Percentiles rank a stretch among this genome's conserved stretches.
These are phyloP conservation scores for Pheosia gnoma DNA, from an alignment of 2,888 invertebrate species.

Conservation along the genomic window DNA sequence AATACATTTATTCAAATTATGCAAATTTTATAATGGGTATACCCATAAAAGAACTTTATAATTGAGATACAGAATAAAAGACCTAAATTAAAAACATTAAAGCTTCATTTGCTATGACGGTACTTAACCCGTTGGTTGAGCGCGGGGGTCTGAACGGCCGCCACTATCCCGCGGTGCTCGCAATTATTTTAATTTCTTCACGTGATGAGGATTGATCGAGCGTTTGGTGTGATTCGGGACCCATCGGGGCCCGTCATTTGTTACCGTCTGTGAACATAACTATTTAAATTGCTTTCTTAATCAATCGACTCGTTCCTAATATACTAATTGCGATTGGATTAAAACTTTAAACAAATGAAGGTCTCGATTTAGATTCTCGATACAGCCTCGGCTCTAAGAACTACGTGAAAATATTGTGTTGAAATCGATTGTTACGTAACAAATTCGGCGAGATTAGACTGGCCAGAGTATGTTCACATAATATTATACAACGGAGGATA, in stretches of 20 bases:
- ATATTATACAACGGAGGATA: no score
- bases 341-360: neutral
- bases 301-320: constrained; percentile 6
- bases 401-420: neutral
- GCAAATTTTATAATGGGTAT: no score
- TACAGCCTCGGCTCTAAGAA: neutral
- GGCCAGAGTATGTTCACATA: no score
- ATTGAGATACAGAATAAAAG: neutral
- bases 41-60: neutral
- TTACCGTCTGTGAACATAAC: constrained; percentile 57
- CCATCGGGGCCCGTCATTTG: constrained; percentile 61
- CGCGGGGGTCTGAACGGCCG: constrained; percentile 45
- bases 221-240: constrained; percentile 66
- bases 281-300: constrained; percentile 57
- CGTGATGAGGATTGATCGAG: constrained; percentile 73
- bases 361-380: neutral
- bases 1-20: no score
- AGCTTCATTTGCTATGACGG: constrained; percentile 28
- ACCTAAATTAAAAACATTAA: neutral
- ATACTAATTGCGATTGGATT: constrained; percentile 1
- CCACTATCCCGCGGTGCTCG: constrained; percentile 64
- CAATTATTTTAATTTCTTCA: constrained; percentile 82
- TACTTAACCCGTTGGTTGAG: constrained; percentile 57
- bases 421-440: no score
- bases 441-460: no score